Conservation (phyloP, 2,113 vertebrate genomes). For the Hippocampus guttulatus region DNA sequence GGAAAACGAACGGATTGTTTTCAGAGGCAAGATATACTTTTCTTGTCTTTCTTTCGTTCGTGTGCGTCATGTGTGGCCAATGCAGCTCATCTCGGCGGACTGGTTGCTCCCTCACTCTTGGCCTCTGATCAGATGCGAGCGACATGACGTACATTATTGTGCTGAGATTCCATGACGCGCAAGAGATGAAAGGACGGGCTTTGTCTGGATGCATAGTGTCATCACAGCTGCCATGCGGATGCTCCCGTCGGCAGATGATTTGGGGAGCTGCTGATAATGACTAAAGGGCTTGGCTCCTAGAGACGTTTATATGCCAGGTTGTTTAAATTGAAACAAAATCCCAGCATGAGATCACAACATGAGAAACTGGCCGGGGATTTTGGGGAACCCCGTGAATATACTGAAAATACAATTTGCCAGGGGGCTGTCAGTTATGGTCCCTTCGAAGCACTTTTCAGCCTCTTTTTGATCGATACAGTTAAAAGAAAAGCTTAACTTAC, state of each 20-base stretch:
- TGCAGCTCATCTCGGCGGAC: neutral
- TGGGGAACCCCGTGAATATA: neutral
- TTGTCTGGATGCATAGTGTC: neutral
- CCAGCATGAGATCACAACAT: neutral
- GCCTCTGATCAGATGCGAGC: neutral
- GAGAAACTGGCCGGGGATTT: neutral
- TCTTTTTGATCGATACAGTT: neutral
- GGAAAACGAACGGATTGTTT: too few species aligned
- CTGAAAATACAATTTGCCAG: neutral
- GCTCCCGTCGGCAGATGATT: neutral
- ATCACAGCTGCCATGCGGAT: neutral
- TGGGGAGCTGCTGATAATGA: neutral
- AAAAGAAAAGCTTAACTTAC: neutral
- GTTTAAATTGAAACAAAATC: neutral
- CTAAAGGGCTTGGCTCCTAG: constrained; percentile 1
- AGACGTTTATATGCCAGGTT: constrained; percentile 9
- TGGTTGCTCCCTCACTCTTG: neutral
- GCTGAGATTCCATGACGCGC: neutral
- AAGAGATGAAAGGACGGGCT: neutral
- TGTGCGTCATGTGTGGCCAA: neutral
- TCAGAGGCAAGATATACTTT: neutral
- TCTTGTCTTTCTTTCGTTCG: neutral
- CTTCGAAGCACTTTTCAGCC: too few species aligned
- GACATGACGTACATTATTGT: neutral
- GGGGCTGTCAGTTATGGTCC: neutral